Conservation (phyloP, 2,113 vertebrate genomes). For the Grammomys surdaster region DNA sequence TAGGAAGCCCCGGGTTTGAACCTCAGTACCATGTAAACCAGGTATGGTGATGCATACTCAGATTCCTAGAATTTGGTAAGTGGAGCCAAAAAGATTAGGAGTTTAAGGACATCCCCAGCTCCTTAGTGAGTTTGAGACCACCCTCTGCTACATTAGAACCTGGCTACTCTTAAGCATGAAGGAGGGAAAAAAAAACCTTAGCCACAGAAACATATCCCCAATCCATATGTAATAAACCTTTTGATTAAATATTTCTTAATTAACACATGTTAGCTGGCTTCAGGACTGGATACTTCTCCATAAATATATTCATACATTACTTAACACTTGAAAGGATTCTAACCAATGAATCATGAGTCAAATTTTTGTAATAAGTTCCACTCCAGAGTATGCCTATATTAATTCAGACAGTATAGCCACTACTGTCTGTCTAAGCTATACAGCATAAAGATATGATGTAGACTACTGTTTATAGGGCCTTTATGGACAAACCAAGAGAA, state of each 20-base stretch:
- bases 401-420: not conserved
- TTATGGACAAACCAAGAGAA: not conserved
- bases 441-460: not conserved
- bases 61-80: not conserved
- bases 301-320: not conserved
- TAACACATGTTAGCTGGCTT: conserved; percentile 15
- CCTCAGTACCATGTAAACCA: not conserved
- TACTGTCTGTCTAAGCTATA: not conserved
- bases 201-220: not conserved
- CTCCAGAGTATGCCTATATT: not conserved
- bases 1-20: not conserved
- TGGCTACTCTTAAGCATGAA: not conserved
- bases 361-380: not conserved
- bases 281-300: not conserved
- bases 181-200: not conserved
- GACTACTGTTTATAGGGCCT: not conserved
- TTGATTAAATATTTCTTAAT: conserved; percentile 33
- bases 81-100: not conserved
- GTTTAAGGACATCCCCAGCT: not conserved
- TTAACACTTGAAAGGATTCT: not conserved
- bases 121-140: not conserved
- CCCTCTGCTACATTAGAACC: not conserved
- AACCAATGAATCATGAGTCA: not conserved
- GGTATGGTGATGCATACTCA: not conserved
- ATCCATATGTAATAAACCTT: not conserved